These are phyloP conservation scores for Solea solea DNA, from an alignment of 2,113 vertebrate species.

Conservation along the genomic window DNA sequence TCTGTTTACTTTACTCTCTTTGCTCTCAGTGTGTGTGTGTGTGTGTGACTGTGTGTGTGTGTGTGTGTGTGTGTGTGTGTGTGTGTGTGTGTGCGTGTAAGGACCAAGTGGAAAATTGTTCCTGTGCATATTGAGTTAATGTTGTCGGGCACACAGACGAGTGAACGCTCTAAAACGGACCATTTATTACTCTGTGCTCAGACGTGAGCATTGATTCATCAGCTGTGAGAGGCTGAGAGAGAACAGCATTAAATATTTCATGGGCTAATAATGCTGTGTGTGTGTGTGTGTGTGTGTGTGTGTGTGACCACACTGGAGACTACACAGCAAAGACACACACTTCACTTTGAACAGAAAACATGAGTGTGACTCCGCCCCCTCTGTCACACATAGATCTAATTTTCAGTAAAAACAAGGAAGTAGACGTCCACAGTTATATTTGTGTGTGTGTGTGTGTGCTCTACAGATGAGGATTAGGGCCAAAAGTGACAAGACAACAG, in stretches of 20 bases:
- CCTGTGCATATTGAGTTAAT: conserved; percentile 16
- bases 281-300: conserved; percentile 25
- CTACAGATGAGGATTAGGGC: too few species aligned
- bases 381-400: too few species aligned
- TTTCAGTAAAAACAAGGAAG: too few species aligned
- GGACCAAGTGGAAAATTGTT: conserved; percentile 17
- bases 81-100: conserved; percentile 14
- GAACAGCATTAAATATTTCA: conserved; percentile 55
- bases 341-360: too few species aligned
- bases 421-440: too few species aligned
- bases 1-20: conserved; percentile 4
- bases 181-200: conserved; percentile 43
- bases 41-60: conserved; percentile 2
- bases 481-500: too few species aligned
- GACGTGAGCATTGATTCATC: conserved; percentile 49
- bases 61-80: conserved; percentile 10
- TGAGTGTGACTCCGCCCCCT: too few species aligned
- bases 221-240: conserved; percentile 20
- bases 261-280: conserved; percentile 11
- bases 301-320: neutral
- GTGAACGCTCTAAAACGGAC: conserved; percentile 40
- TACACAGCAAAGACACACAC: too few species aligned
- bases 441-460: too few species aligned
- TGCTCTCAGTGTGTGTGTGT: neutral
- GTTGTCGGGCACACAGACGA: conserved; percentile 13